A percentile compares a stretch with the other conserved stretches of the same genome.
phyloP scores from a whole-genome alignment of 2,113 vertebrate species.

The Mobula birostris region DNA sequence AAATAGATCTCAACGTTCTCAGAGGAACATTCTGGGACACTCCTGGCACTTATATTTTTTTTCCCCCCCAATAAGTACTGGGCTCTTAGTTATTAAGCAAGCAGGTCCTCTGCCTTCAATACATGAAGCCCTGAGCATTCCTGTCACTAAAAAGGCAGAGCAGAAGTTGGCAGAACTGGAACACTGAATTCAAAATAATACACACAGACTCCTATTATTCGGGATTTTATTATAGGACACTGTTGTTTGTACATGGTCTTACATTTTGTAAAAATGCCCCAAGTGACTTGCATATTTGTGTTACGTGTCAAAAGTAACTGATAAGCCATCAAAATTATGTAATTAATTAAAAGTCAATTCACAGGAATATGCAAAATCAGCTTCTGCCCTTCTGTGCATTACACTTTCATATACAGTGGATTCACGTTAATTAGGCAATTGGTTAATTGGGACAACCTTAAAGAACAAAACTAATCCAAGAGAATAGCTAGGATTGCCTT shows the following conservation, averaged over 20 bases:
- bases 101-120: background rate
- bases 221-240: background rate
- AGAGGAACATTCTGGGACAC: background rate
- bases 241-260: background rate
- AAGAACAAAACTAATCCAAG: too few species aligned
- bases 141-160: background rate
- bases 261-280: background rate
- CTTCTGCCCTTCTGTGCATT: background rate
- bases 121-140: background rate
- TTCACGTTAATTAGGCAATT: too few species aligned
- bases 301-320: background rate
- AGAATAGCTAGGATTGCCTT: too few species aligned
- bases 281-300: background rate
- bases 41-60: background rate
- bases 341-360: background rate
- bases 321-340: background rate
- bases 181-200: background rate
- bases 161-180: background rate
- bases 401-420: background rate
- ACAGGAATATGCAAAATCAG: background rate
- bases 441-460: too few species aligned
- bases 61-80: background rate
- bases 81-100: background rate
- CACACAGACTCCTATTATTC: background rate
- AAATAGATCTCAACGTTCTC: background rate